Evolutionary conservation across 2,797 vertebrate species (phyloP).

Genomic region (Crenuchus spilurus): DNA sequence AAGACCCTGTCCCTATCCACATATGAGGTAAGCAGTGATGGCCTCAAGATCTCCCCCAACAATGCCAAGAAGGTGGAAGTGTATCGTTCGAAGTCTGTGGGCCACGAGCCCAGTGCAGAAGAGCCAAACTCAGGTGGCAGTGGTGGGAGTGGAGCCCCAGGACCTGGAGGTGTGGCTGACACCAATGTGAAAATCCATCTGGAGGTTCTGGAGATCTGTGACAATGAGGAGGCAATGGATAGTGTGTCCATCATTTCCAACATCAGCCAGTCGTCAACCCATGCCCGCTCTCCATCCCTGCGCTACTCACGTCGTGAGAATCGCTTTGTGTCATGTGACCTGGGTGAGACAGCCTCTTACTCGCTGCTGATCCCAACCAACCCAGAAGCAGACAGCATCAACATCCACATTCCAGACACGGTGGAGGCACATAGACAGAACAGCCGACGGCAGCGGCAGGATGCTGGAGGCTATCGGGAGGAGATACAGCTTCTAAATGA

Average conservation of each 20-base stretch:
- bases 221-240: slow-evolving; percentile 94
- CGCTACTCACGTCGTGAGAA: slow-evolving; percentile 95
- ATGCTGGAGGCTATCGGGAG: slow-evolving; percentile 86
- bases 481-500: slow-evolving; percentile 95
- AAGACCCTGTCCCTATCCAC: slow-evolving; percentile 96
- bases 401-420: slow-evolving; percentile 96
- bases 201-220: slow-evolving; percentile 98
- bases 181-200: slow-evolving; percentile 96
- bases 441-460: slow-evolving; percentile 85
- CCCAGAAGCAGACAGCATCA: slow-evolving; percentile 84
- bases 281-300: slow-evolving; percentile 91
- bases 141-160: slow-evolving; percentile 53
- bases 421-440: slow-evolving; percentile 95
- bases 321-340: slow-evolving; percentile 93
- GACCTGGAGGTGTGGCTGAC: slow-evolving; percentile 73
- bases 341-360: slow-evolving; percentile 94
- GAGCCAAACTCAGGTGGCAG: slow-evolving; percentile 68
- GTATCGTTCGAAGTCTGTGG: slow-evolving; percentile 95
- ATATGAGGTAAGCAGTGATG: slow-evolving; percentile 94
- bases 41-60: slow-evolving; percentile 86
- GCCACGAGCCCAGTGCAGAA: slow-evolving; percentile 90
- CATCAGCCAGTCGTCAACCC: slow-evolving; percentile 95
- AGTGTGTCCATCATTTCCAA: slow-evolving; percentile 97
- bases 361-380: slow-evolving; percentile 91
- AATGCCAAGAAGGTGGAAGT: slow-evolving; percentile 91